Conservation (phyloP, 2,113 vertebrate genomes). For the Psilopogon haemacephalus region DNA sequence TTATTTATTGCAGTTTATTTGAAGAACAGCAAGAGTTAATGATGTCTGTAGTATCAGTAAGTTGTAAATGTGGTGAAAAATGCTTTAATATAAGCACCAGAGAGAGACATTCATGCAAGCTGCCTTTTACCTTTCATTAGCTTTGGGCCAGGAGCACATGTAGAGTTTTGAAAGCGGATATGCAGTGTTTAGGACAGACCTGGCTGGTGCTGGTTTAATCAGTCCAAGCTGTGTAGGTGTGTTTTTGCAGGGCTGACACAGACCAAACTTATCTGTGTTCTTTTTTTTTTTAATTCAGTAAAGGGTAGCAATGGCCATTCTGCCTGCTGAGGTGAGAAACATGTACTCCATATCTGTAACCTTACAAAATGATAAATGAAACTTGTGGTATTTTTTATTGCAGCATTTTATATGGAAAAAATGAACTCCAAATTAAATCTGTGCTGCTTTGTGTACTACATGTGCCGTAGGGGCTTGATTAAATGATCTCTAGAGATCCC, state of each 20-base stretch:
- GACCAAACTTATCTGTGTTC: not conserved
- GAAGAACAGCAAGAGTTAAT: not conserved
- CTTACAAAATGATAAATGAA: not conserved
- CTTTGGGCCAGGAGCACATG: not conserved
- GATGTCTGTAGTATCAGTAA: not conserved
- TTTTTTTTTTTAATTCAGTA: not conserved
- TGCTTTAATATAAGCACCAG: not conserved
- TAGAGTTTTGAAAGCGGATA: not conserved
- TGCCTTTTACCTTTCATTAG: not conserved
- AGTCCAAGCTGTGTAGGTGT: rapidly evolving
- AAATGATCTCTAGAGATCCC: too few species aligned
- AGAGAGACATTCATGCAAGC: not conserved
- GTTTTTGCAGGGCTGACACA: not conserved
- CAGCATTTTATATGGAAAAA: not conserved
- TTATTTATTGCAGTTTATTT: rapidly evolving
- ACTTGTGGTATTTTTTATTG: not conserved
- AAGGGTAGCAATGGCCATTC: not conserved
- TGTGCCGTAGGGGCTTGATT: not conserved
- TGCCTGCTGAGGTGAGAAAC: not conserved
- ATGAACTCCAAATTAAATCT: not conserved
- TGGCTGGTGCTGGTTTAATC: not conserved
- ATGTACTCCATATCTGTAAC: not conserved
- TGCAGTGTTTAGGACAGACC: not conserved
- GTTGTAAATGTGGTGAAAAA: not conserved
- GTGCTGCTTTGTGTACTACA: not conserved